Evolutionary conservation across 1,140 invertebrate species (phyloP).

Genomic region (Leucophenga varia): DNA sequence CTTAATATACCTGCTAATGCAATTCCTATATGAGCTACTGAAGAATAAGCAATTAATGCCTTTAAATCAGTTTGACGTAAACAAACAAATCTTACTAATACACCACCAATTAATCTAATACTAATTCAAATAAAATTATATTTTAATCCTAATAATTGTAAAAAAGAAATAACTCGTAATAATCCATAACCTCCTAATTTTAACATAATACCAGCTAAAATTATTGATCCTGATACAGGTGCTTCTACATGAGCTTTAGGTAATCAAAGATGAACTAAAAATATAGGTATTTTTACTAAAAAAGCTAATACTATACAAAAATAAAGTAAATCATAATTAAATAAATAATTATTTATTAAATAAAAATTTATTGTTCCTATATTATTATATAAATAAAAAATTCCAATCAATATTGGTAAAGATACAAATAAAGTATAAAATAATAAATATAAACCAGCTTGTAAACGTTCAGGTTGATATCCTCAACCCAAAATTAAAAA

Average conservation of each 20-base stretch:
- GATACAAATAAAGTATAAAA: slow-evolving; percentile 66
- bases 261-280: slow-evolving; percentile 69
- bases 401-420: slow-evolving; percentile 62
- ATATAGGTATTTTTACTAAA: slow-evolving; percentile 72
- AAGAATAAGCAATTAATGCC: too few relatives aligned
- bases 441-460: slow-evolving; percentile 64
- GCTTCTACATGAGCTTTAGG: slow-evolving; percentile 75
- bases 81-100: too few relatives aligned
- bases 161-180: slow-evolving; percentile 58
- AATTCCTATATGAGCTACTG: too few relatives aligned
- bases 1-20: too few relatives aligned
- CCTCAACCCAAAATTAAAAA: slow-evolving; percentile 68
- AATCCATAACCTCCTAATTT: slow-evolving; percentile 69
- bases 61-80: slow-evolving; percentile 63
- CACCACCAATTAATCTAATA: too few relatives aligned
- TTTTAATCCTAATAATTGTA: slow-evolving; percentile 46
- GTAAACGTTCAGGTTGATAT: slow-evolving; percentile 63
- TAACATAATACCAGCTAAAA: slow-evolving; percentile 70
- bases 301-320: slow-evolving; percentile 62
- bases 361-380: slow-evolving; percentile 57
- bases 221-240: slow-evolving; percentile 68
- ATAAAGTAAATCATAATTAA: slow-evolving; percentile 59
- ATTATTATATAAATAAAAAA: slow-evolving; percentile 59
- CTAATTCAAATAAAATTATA: too few relatives aligned
- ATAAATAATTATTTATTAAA: slow-evolving; percentile 56